Evolutionary conservation across 2,888 invertebrate genomes (phyloP), one percentile per base, ranked within the genome.

Genomic region (Furcula furcula): DNA sequence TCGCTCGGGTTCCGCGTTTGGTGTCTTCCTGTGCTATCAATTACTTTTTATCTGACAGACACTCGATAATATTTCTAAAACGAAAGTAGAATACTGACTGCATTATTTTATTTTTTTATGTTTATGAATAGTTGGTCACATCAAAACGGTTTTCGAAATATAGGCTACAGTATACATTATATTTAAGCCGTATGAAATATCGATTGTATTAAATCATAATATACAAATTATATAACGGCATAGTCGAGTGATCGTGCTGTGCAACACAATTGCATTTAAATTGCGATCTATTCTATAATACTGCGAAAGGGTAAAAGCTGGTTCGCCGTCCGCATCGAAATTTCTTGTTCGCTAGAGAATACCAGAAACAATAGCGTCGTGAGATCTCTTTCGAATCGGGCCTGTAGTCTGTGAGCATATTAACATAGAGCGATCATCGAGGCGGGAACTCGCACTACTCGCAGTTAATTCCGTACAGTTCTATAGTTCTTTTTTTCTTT

Each of bases 291-390:
- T 63, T 65, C 70, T n/a, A n/a, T n/a, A 64, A 62, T 61, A 62
- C 51, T 66, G 67, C 68, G 76, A 76, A 75, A 82, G 71, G 75
- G 82, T 82, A 81, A 81, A 80, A 82, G 81, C 69, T 65, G 72
- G 65, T 65, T 65, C 64, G 65, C 68, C 53, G 65, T 66, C 66
- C 63, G 67, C 65, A 54, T 65, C 68, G 65, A 70, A 75, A 74
- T 76, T 74, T 79, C 76, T 79, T 77, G 69, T 74, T 66, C 61
- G 54, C 60, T 64, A 56, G 62, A 68, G 73, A 79, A 78, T 71
- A 69, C 52, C 57, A 67, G 69, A 78, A 75, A 86, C 85, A 86
- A 84, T 82, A 69, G 78, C 69, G 58, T 76, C 84, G 84, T 85
- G 85, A 81, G 84, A 86, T 75, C 70, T 72, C 60, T 68, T 69